Evolutionary conservation across 2,797 vertebrate species (phyloP), one percentile per base, ranked within the genome.

Genomic region (Galaxias olidus): DNA sequence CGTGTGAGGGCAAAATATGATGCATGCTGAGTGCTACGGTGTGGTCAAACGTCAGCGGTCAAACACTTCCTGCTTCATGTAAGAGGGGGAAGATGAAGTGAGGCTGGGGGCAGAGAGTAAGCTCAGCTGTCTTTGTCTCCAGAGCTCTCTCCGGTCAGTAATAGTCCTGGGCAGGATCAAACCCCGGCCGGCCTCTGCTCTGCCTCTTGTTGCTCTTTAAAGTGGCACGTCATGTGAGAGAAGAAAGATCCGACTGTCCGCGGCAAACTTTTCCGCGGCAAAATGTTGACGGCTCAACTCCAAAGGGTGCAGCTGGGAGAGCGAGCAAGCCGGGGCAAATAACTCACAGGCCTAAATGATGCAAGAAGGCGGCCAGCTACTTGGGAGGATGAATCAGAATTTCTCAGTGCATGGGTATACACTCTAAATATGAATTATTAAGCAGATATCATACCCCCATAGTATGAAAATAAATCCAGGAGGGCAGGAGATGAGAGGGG

Each of bases 381-480:
- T 89, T 87, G 75, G 75, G 82, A 90, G 89, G 91, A 93, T 93
- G 90, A 93, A 93, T 92, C 91, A 92, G 92, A 93, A 93, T 93
- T 90, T 90, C 87, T 93, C 91, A 93, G 90, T 91, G 88, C 89
- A 87, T 78, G 86, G 84, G 86, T 89, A 91, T 89, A 91, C 89
- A 91, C 89, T 91, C 90, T 87, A 92, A 91, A 92, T 90, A 91
- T 93, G 74, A 92, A 93, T 93, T 92, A 93, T 93, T 92, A 91
- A 92, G 80, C 67, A 65, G 82, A 90, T 91, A 92, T 93, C 90
- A 92, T 91, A 89, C 85, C 90, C 85, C 86, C 86, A 89, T 90
- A 91, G 87, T 91, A 91, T 91, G 87, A 91, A 92, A 93, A 93
- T 91, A 92, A 91, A 91, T 90, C 90, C 79, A 87, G 71, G 80